A percentile compares a stretch with the other conserved stretches of the same genome.
Evolutionary conservation across 2,797 vertebrate genomes (phyloP).

Genomic region (Tarsius wallacei): DNA sequence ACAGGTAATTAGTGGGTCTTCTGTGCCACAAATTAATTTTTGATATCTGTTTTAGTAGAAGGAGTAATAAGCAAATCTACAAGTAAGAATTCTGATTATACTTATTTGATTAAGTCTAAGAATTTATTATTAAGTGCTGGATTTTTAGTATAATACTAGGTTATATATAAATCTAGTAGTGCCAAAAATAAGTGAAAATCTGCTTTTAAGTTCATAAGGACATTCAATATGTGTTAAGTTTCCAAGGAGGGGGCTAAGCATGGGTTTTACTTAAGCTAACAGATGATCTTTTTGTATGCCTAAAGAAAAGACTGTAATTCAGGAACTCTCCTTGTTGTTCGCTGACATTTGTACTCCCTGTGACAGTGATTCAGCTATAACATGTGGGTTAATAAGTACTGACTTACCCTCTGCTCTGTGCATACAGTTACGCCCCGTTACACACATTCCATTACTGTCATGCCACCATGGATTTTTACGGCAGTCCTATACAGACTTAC

Average conservation of each 20-base stretch:
- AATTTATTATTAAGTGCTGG: not conserved
- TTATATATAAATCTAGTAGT: not conserved
- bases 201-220: constrained; percentile 17
- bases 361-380: not conserved
- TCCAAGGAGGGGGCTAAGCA: not conserved
- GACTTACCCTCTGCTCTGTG: not conserved
- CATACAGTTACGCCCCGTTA: not conserved
- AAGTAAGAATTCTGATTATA: constrained; percentile 19
- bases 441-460: not conserved
- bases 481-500: not conserved
- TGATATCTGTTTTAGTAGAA: not conserved
- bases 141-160: constrained; percentile 22
- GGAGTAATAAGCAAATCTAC: constrained; percentile 19
- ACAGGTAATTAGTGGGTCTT: not conserved
- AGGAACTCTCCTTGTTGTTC: not conserved
- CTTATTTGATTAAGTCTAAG: constrained; percentile 42
- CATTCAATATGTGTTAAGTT: not conserved
- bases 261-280: not conserved
- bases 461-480: not conserved
- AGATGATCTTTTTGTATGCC: constrained; percentile 5
- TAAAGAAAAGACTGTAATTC: constrained; percentile 42
- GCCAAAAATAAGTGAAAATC: constrained; percentile 18
- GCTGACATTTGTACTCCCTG: not conserved
- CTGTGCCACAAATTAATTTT: constrained; percentile 12
- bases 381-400: not conserved